Evolutionary conservation across 2,113 vertebrate genomes (phyloP), one percentile per base, ranked within the genome.

Genomic region (Antidorcas marsupialis): DNA sequence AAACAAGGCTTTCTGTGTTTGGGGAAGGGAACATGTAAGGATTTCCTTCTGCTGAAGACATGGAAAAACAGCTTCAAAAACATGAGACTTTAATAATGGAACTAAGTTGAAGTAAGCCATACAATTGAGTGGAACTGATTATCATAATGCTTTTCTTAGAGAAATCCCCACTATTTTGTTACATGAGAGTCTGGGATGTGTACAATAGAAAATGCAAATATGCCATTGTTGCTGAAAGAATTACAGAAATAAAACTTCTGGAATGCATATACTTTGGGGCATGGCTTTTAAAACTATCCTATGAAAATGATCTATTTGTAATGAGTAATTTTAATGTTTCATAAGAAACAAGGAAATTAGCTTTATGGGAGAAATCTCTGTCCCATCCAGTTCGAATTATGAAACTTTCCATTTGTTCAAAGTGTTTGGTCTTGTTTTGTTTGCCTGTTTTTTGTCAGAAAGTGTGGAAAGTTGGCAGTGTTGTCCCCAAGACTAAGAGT

Each of bases 291-390:
- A 93, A 96, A 83, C 53, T 90, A 7, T 87, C 59, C 57, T 67
- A 82, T 86, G 87, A 95, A 97, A 95, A 97, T 96, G 64, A 91
- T 76, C 52, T 45, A 90, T 90, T 90, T 95, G 21, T 97, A 97
- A 94, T 86, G 59, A 97, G 19, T 50, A 82, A 83, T 94, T 95
- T 97, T 88, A 82, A 57, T 71, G 39, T 96, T 76, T 97, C 96
- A 79, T 87, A 91, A 33, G 43, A 97, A 97, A 86, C 59, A 88
- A 85, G 23, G 6, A 71, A 95, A 91, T 71, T 96, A 45, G 28
- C 62, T 98, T 96, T 95, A 86, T 88, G 81, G 60, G 53, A 95
- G 47, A 90, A 71, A 27, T 87, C 15, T 53, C 53, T 87, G 50
- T 96, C 50, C 39, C 78, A 87, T 94, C 85, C 60, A 67, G 53